These are phyloP conservation scores for Mimumesa dahlbomi DNA, from an alignment of 2,888 invertebrate genomes.

Conservation along the genomic window DNA sequence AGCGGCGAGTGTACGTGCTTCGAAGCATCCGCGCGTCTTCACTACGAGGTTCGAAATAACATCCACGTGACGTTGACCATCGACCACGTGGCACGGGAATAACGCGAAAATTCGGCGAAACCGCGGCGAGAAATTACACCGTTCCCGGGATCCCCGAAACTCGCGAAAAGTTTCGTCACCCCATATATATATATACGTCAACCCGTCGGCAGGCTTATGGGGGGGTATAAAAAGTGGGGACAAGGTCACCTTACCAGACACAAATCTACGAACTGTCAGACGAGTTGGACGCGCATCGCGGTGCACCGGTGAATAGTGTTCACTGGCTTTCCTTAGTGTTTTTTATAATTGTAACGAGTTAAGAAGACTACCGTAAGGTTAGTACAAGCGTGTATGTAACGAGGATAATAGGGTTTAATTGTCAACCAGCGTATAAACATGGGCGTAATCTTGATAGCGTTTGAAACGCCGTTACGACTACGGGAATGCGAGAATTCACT, in stretches of 20 bases:
- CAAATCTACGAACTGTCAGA: constrained; percentile 71
- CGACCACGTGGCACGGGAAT: neutral
- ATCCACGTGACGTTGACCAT: neutral
- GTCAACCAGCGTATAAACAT: too few species aligned
- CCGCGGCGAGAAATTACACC: neutral
- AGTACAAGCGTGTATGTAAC: too few species aligned
- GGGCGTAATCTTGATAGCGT: too few species aligned
- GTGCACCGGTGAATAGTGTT: constrained; percentile 4
- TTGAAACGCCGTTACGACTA: too few species aligned
- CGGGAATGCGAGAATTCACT: too few species aligned
- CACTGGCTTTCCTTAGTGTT: neutral
- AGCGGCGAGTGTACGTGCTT: constrained; percentile 17
- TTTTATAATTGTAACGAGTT: too few species aligned
- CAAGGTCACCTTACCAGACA: constrained; percentile 76
- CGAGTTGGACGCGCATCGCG: constrained; percentile 49
- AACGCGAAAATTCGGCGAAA: neutral
- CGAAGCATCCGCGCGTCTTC: constrained; percentile 5
- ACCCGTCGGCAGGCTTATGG: constrained; percentile 9
- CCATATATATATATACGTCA: neutral
- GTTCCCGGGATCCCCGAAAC: neutral
- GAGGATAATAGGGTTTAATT: too few species aligned
- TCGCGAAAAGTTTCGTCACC: too few species aligned
- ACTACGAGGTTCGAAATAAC: constrained; percentile 10
- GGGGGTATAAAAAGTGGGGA: constrained; percentile 72
- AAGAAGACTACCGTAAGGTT: too few species aligned